These are phyloP conservation scores for Mola mola DNA, from an alignment of 2,113 vertebrate genomes.

Conservation along the genomic window DNA sequence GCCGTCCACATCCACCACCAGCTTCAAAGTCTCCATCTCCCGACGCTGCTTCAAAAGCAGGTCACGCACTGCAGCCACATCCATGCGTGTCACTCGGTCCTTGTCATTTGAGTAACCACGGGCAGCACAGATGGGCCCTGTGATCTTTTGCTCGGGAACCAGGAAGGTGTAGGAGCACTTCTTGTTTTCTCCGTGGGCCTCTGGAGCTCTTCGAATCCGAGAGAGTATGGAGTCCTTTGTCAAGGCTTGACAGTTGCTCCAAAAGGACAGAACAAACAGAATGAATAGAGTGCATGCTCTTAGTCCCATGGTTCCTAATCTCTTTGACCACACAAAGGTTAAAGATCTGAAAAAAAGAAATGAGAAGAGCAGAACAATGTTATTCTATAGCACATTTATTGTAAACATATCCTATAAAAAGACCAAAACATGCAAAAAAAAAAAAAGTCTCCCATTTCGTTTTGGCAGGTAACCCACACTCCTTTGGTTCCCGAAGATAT, in stretches of 20 bases:
- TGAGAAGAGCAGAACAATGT: background rate
- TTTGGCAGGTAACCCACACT: background rate
- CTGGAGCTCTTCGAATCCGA: constrained; percentile 83
- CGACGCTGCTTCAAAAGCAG: constrained; percentile 91
- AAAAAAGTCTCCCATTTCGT: too few relatives aligned
- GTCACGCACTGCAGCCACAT: constrained; percentile 92
- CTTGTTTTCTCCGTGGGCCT: constrained; percentile 80
- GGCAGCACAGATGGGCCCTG: constrained; percentile 94
- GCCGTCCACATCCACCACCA: constrained; percentile 95
- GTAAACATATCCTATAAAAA: too few relatives aligned
- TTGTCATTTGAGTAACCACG: constrained; percentile 81
- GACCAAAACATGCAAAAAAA: too few relatives aligned
- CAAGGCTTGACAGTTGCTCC: constrained; percentile 57
- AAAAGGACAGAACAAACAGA: constrained; percentile 65
- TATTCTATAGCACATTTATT: background rate
- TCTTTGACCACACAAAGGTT: constrained; percentile 41
- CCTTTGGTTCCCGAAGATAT: constrained; percentile 1
- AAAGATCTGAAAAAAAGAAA: constrained; percentile 50
- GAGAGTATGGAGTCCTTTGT: constrained; percentile 62
- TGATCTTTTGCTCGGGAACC: constrained; percentile 97
- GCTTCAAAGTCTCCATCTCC: constrained; percentile 92
- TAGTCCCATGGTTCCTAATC: constrained; percentile 63
- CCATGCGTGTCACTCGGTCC: constrained; percentile 91
- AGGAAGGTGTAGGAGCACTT: constrained; percentile 97
- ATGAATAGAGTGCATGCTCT: constrained; percentile 68